A percentile compares a stretch with the other conserved stretches of the same genome.
Evolutionary conservation across 1,140 invertebrate species (phyloP).

Genomic region (Monomorium pharaonis): DNA sequence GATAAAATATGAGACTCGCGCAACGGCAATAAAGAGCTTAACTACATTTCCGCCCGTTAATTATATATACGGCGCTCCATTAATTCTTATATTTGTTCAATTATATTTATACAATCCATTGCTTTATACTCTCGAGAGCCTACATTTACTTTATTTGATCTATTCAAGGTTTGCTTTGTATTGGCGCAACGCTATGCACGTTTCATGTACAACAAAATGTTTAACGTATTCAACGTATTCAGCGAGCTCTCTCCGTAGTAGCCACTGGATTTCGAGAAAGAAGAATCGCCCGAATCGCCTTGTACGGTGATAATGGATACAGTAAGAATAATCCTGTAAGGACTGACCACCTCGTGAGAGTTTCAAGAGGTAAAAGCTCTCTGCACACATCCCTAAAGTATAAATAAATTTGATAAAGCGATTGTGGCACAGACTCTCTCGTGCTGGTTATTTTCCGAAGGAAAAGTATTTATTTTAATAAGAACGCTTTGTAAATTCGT

Average conservation of each 20-base stretch:
- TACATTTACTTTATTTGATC: not conserved
- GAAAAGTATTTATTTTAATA: not conserved
- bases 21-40: conserved; percentile 32
- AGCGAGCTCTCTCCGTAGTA: conserved; percentile 9
- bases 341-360: conserved; percentile 39
- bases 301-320: conserved; percentile 27
- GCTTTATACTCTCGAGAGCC: not conserved
- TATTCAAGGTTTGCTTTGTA: not conserved
- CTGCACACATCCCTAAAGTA: not conserved
- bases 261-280: conserved; percentile 38
- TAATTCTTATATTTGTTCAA: conserved; percentile 24
- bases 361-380: conserved; percentile 36
- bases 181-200: not conserved
- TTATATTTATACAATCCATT: conserved; percentile 2
- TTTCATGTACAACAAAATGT: conserved; percentile 18
- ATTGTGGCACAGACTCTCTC: not conserved
- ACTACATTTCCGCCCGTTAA: not conserved
- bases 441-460: not conserved
- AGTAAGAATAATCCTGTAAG: conserved; percentile 56
- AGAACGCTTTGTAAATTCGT: not conserved
- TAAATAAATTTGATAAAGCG: conserved; percentile 54
- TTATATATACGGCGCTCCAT: not conserved
- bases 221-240: conserved; percentile 46
- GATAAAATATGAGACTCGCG: conserved; percentile 21
- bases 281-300: conserved; percentile 52